These are phyloP conservation scores for Cervus canadensis DNA, from an alignment of 2,113 vertebrate genomes.

Conservation along the genomic window DNA sequence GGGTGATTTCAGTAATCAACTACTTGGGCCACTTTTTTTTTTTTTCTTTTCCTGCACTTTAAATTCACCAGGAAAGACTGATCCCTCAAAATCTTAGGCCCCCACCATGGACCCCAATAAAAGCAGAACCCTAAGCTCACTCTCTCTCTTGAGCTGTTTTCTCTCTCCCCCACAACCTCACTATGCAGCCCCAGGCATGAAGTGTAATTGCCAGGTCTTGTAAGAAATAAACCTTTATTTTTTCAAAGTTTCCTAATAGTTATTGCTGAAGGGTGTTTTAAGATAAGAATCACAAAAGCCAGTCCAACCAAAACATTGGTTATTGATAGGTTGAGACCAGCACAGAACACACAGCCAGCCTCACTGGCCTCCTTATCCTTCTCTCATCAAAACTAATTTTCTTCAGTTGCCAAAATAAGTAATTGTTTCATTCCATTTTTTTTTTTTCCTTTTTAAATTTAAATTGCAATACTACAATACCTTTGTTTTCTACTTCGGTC, in stretches of 20 bases:
- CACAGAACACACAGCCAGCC: background rate
- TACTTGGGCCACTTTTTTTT: background rate
- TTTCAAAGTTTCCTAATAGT: background rate
- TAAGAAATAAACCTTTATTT: background rate
- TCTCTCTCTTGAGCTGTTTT: background rate
- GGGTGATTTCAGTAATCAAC: background rate
- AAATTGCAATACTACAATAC: background rate
- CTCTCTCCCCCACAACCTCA: background rate
- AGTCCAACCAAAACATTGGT: background rate
- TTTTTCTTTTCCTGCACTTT: background rate
- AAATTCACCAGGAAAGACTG: background rate
- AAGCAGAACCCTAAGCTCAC: background rate
- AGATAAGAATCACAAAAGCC: background rate
- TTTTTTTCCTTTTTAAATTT: background rate
- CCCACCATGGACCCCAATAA: background rate
- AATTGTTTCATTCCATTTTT: background rate
- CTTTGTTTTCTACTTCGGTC: background rate
- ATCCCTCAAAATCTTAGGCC: background rate
- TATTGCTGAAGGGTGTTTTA: background rate
- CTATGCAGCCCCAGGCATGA: background rate
- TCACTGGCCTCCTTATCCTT: background rate
- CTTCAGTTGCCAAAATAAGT: background rate
- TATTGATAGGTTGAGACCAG: background rate
- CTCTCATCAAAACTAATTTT: background rate
- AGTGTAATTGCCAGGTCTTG: background rate